Evolutionary conservation across 2,113 vertebrate genomes (phyloP), one percentile per base, ranked within the genome.

Genomic region (Vidua macroura): DNA sequence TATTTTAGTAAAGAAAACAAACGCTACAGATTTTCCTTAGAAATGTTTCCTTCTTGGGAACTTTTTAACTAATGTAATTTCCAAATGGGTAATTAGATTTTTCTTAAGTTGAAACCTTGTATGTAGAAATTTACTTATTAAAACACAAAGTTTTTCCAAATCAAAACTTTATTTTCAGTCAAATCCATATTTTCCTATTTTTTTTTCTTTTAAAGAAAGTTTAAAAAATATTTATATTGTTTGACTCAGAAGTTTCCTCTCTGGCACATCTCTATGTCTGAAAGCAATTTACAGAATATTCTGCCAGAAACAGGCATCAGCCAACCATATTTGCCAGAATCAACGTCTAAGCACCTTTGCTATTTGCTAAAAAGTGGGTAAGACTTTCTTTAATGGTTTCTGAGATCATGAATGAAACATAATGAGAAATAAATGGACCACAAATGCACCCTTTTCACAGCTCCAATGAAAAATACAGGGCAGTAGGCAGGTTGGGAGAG

Each of bases 281-380:
- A 87, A 85, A 94, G 75, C 55, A 82, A 93, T 85, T 79, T 73
- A 66, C 39, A 85, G 30, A 87, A 63, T 80, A 87, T 76, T 92
- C 75, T 85, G 63, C 74, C 94, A 93, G 70, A 79, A 84, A 73
- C 10, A 62, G 53, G 74, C 43, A 92, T 15, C 41, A 69, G 67
- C 14, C 46, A 84, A 83, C 24, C 62, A 27, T 62, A 67, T 82
- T 81, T 88, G 81, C 48, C 77, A 94, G 55, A 91, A 86, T 59
- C 52, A 75, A 84, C 0, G 0, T 78, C 41, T 72, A 88, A 60
- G 46, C 30, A 75, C 49, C 58, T 68, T 56, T 73, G 56, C 37
- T 86, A 27, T 91, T 89, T 76, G 58, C 58, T 46, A 78, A 70
- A 81, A 88, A 68, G 52, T 86, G 73, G 11, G 39, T 19, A 13